A percentile compares a stretch with the other conserved stretches of the same genome.
Conservation (phyloP, 2,888 invertebrate species). For the Sesia bembeciformis region DNA sequence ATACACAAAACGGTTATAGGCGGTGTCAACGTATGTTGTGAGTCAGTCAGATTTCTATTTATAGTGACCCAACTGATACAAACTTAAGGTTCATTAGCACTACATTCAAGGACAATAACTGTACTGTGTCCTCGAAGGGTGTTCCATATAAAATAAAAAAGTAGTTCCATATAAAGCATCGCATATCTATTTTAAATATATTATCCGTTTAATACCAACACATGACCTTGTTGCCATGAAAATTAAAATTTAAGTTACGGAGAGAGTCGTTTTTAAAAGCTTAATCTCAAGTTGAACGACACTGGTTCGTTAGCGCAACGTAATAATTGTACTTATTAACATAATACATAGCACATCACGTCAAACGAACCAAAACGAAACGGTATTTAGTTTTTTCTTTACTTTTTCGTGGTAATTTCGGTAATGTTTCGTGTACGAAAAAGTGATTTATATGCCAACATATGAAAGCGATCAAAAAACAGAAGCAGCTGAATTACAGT, state of each 20-base stretch:
- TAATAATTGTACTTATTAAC: slow-evolving; percentile 65
- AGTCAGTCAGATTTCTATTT: slow-evolving; percentile 51
- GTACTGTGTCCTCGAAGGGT: slow-evolving; percentile 20
- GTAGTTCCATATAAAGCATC: no score
- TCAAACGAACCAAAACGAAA: slow-evolving; percentile 49
- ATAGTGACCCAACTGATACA: slow-evolving; percentile 40
- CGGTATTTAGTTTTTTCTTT: slow-evolving; percentile 23
- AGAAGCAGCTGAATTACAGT: no score
- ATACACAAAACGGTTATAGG: slow-evolving; percentile 25
- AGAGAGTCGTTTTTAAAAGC: slow-evolving; percentile 12
- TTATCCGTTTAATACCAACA: no score
- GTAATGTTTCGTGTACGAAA: no score
- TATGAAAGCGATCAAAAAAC: no score
- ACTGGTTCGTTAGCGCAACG: slow-evolving; percentile 33
- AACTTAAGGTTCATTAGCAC: slow-evolving; percentile 46
- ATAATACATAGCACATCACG: slow-evolving; percentile 48
- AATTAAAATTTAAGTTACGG: slow-evolving; percentile 1
- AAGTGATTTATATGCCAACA: no score
- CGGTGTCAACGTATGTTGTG: slow-evolving; percentile 45
- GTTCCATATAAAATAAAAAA: no score
- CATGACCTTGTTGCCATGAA: no score
- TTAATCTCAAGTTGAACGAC: slow-evolving; percentile 46
- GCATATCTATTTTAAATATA: no score
- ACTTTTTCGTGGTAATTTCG: slow-evolving; percentile 15
- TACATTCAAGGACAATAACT: slow-evolving; percentile 19